Percentiles rank a stretch among this genome's conserved stretches.
phyloP scores from a whole-genome alignment of 2,113 vertebrate species.

The Takifugu bimaculatus region DNA sequence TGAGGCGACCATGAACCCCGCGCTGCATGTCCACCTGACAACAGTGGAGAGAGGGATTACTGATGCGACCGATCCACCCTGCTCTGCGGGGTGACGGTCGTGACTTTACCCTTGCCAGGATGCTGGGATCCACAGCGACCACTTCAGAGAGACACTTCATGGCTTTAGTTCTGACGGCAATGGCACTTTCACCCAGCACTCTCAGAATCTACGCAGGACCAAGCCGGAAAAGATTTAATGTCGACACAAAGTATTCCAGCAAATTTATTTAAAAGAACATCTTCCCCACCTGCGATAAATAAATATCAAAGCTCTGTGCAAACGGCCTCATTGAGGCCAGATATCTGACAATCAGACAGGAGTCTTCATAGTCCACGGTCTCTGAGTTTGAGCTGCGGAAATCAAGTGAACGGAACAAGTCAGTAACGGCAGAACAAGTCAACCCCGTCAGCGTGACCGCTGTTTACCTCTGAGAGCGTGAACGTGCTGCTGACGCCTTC shows the following conservation, averaged over 20 bases:
- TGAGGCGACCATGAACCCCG: conserved; percentile 93
- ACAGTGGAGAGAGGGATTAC: not conserved
- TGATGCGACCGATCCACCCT: not conserved
- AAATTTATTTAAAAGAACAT: not conserved
- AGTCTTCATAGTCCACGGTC: conserved; percentile 89
- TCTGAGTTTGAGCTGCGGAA: conserved; percentile 84
- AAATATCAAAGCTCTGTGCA: conserved; percentile 99
- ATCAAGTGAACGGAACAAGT: conserved; percentile 9
- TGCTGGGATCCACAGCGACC: conserved; percentile 97
- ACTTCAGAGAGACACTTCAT: conserved; percentile 99
- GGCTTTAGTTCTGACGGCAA: conserved; percentile 98
- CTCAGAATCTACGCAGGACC: conserved; percentile 84
- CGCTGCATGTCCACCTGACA: conserved; percentile 94
- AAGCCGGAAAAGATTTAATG: not conserved
- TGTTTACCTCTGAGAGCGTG: conserved; percentile 84
- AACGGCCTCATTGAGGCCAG: conserved; percentile 99
- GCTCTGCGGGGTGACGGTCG: not conserved
- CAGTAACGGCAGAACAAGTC: not conserved
- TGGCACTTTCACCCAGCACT: conserved; percentile 98
- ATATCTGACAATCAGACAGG: conserved; percentile 95
- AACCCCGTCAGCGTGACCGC: not conserved
- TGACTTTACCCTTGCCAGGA: conserved; percentile 85
- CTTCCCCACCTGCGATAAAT: conserved; percentile 94
- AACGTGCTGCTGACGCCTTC: conserved; percentile 80
- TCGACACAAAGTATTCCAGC: not conserved